Percentiles rank a stretch among this genome's conserved stretches.
Conservation (phyloP, 2,113 vertebrate species). For the Cichladusa arquata region DNA sequence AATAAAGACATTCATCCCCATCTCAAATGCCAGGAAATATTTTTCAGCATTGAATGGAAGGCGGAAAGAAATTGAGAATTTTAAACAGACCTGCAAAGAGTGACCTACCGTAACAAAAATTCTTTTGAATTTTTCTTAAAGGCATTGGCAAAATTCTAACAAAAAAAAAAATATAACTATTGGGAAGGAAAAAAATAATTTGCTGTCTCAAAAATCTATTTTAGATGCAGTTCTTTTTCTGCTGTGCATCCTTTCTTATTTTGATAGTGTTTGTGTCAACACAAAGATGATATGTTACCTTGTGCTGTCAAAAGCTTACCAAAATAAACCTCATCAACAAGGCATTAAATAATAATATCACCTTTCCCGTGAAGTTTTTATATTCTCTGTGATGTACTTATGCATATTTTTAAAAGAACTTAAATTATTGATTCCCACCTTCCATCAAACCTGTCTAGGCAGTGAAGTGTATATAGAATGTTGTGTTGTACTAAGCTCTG, state of each 20-base stretch:
- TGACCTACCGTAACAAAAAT: not conserved
- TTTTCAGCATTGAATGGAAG: not conserved
- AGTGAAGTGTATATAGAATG: conserved; percentile 21
- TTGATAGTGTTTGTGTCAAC: conserved; percentile 54
- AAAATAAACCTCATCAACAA: conserved; percentile 68
- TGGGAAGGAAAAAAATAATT: not conserved
- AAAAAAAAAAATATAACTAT: not conserved
- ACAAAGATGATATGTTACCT: conserved; percentile 49
- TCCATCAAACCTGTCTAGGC: conserved; percentile 56
- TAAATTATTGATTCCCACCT: conserved; percentile 61
- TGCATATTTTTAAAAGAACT: conserved; percentile 61
- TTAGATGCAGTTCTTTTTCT: conserved; percentile 29
- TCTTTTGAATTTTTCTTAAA: conserved; percentile 39
- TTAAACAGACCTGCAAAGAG: conserved; percentile 26
- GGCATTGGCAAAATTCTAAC: conserved; percentile 32
- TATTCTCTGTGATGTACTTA: conserved; percentile 63
- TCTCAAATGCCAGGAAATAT: not conserved
- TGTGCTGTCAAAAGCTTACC: conserved; percentile 60
- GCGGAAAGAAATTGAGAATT: not conserved
- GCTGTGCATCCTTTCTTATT: conserved; percentile 26
- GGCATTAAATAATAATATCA: conserved; percentile 68
- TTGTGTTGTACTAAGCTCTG: not conserved
- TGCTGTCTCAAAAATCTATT: conserved; percentile 24
- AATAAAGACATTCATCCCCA: conserved; percentile 9
- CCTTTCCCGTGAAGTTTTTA: conserved; percentile 58